Evolutionary conservation across 1,140 invertebrate genomes (phyloP).

Genomic region (Andricus grossulariae): DNA sequence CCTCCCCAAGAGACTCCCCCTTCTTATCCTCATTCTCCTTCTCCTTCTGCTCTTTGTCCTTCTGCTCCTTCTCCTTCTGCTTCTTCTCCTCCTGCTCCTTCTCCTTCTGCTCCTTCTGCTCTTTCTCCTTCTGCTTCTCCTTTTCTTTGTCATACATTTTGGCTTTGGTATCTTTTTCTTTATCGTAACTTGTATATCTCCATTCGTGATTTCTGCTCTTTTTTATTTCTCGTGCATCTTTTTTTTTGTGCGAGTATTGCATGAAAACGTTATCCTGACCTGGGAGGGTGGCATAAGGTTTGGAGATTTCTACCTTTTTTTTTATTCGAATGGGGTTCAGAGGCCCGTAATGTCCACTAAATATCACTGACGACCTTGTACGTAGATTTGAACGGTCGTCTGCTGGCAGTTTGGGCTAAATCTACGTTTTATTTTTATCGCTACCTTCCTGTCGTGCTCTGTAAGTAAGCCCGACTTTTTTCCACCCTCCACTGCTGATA

Average conservation of each 20-base stretch:
- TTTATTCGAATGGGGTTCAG: slow-evolving; percentile 33
- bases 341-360: slow-evolving; percentile 34
- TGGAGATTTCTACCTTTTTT: slow-evolving; percentile 18
- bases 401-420: slow-evolving; percentile 12
- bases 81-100: too few relatives aligned
- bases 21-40: too few relatives aligned
- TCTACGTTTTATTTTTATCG: slow-evolving; percentile 40
- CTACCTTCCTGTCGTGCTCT: slow-evolving; percentile 12
- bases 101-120: too few relatives aligned
- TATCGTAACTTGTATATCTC: not conserved
- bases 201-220: slow-evolving; percentile 35
- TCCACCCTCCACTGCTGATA: slow-evolving; percentile 23
- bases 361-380: slow-evolving; percentile 32
- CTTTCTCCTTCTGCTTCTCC: too few relatives aligned
- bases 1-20: too few relatives aligned
- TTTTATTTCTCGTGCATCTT: slow-evolving; percentile 34
- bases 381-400: slow-evolving; percentile 36
- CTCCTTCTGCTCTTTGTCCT: too few relatives aligned
- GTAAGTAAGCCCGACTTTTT: slow-evolving; percentile 33
- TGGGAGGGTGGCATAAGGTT: slow-evolving; percentile 19
- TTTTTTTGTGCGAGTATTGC: not conserved
- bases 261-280: slow-evolving; percentile 1
- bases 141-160: too few relatives aligned
- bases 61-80: too few relatives aligned
- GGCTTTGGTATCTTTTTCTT: too few relatives aligned